phyloP scores from a whole-genome alignment of 2,888 invertebrate genomes.

The Patella caerulea region DNA sequence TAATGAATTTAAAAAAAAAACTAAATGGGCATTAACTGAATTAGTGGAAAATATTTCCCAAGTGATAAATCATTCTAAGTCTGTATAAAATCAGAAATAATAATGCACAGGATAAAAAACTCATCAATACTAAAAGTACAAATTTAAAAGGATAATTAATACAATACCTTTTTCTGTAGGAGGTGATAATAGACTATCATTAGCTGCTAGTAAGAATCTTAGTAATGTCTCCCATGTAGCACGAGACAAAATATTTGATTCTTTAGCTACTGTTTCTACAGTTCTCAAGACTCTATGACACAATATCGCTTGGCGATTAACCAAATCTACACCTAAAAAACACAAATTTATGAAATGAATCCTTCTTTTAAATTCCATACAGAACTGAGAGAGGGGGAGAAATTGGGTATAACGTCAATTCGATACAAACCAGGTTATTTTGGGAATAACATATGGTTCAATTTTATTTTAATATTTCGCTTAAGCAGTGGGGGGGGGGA shows the following conservation, averaged over 20 bases:
- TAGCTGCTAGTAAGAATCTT: slow-evolving; percentile 89
- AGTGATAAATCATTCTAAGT: no score
- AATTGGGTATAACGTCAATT: background rate
- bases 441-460: no score
- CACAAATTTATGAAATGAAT: slow-evolving; percentile 5
- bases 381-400: background rate
- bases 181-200: slow-evolving; percentile 90
- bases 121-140: no score
- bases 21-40: no score
- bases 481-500: no score
- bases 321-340: slow-evolving; percentile 77
- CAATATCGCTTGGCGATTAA: slow-evolving; percentile 86
- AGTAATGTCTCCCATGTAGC: slow-evolving; percentile 93
- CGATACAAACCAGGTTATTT: no score
- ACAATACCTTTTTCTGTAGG: slow-evolving; percentile 85
- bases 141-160: no score
- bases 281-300: slow-evolving; percentile 68
- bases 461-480: no score
- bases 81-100: no score
- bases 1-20: no score
- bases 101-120: no score
- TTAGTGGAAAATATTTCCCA: no score
- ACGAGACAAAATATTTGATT: slow-evolving; percentile 82
- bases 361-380: background rate
- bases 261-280: slow-evolving; percentile 78